These are phyloP conservation scores for Micrasema longulum DNA, from an alignment of 1,140 invertebrate species.

Conservation along the genomic window DNA sequence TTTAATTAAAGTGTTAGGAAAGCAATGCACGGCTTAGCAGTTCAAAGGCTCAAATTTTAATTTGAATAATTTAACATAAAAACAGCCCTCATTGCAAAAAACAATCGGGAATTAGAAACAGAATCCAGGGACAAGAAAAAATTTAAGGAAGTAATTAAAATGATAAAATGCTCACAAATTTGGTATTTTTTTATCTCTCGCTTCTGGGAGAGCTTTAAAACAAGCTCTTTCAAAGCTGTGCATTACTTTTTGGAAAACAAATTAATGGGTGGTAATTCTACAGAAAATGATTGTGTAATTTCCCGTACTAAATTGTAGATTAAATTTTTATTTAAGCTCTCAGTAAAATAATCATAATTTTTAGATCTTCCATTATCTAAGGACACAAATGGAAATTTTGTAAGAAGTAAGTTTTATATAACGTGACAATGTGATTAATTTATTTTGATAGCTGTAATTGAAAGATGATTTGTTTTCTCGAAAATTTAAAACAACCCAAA, in stretches of 20 bases:
- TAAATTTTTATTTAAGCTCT: neutral
- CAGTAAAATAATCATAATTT: neutral
- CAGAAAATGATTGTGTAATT: constrained; percentile 10
- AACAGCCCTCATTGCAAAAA: neutral
- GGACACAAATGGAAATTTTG: too few relatives aligned
- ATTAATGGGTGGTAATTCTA: neutral
- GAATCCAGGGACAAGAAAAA: too few relatives aligned
- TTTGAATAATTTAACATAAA: constrained; percentile 22
- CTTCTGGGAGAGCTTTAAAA: neutral
- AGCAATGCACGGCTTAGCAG: neutral
- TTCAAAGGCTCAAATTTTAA: neutral
- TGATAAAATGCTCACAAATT: constrained; percentile 30
- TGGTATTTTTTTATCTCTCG: constrained; percentile 1
- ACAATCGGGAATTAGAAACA: neutral
- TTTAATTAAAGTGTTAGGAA: too few relatives aligned
- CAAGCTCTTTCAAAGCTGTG: neutral
- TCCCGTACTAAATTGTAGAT: constrained; percentile 3
- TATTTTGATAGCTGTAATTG: too few relatives aligned
- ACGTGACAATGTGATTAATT: too few relatives aligned
- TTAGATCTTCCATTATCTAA: too few relatives aligned
- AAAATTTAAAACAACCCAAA: too few relatives aligned
- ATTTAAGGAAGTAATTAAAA: constrained; percentile 29
- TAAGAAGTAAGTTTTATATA: too few relatives aligned
- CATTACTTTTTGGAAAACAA: constrained; percentile 5
- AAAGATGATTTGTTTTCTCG: too few relatives aligned